Evolutionary conservation across 2,113 vertebrate genomes (phyloP), one percentile per base, ranked within the genome.

Genomic region (Planiliza haematocheilus): DNA sequence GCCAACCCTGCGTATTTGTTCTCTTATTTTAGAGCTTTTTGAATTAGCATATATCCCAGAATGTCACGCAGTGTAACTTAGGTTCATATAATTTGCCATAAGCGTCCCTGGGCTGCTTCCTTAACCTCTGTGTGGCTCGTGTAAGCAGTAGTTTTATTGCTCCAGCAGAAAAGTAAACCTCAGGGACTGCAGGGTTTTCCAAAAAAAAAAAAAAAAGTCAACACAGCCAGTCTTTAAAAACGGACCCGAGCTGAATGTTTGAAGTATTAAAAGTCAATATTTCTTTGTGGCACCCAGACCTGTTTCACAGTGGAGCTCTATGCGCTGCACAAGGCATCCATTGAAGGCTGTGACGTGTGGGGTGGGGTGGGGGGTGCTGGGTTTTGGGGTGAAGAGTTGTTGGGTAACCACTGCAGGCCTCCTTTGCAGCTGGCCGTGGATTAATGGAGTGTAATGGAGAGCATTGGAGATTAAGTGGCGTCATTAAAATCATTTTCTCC

Each of bases 241-340:
- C 2, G 36, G 58, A 51, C 66, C n/a, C 13, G 13, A 75, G 74
- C 52, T 17, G 51, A 74, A 81, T 79, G 77, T 87, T 88, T 90
- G 67, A 87, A 77, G 81, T 45, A 70, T 84, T 85, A 76, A 82
- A 86, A 90, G 78, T 90, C 84, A 90, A 91, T 88, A 88, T 88
- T 89, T 89, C 83, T 80, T 70, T 18, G 74, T 67, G 57, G 71
- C 77, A 73, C 62, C 7, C 70, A 16, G 59, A 51, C 10, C 39
- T 17, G 62, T 57, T 60, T 74, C 69, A 89, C 86, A 91, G 83
- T 64, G 74, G 39, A 56, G 76, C 50, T 48, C 74, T 91, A 48
- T 89, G 82, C 49, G 70, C 67, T 0, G 59, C 18, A 91, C 88
- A 91, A 91, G 85, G 77, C 78, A 0, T 4, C 79, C 82, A 81